Base-by-base conservation (phyloP, 2,888 invertebrate species). In the Petrophora chlorosata region DNA sequence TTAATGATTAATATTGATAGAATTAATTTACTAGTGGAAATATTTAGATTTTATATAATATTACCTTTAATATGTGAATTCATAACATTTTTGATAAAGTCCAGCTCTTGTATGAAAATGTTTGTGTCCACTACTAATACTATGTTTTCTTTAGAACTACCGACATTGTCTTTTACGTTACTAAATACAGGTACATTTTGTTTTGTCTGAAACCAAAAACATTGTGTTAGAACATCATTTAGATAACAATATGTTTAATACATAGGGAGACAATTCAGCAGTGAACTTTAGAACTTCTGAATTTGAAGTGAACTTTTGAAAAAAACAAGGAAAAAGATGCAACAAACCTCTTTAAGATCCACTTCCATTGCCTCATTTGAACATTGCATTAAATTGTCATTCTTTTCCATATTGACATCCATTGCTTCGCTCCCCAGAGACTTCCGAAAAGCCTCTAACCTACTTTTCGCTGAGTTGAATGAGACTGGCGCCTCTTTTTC, bases 111-210 rank as follows among this genome's bases (percentile, higher is more conserved):
- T 65, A 91, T 86, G 61, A 91, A 90, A 63, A 91, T 82, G 60
- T 91, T 91, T 8, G 91, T 91, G 49, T 91, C 91, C 16, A 91
- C 85, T 42, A 91, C 86, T 57, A 91, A 65, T 16, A 86, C 78
- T 13, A 88, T 59, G 46, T 80, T 63, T 9, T 78, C 75, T 13
- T 72, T 69, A 9, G 56, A 59, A 43, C 48, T 47, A 47, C 56
- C 63, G 29, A 44, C 50, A 41, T 50, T 43, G 49, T 59, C 70
- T 39, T 74, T 70, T 52, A 67, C 75, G 50, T 65, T 63, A 55
- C 56, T 72, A 46, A 63, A 56, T 55, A 61, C 47, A 36, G 78
- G 68, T 54, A 62, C 56, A 32, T 53, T 65, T 53, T 58, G 65
- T 57, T 67, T 73, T 17, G 66, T 53, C 82, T 82, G 73, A 46